Evolutionary conservation across 2,113 vertebrate species (phyloP).

Genomic region (Tachycineta bicolor): DNA sequence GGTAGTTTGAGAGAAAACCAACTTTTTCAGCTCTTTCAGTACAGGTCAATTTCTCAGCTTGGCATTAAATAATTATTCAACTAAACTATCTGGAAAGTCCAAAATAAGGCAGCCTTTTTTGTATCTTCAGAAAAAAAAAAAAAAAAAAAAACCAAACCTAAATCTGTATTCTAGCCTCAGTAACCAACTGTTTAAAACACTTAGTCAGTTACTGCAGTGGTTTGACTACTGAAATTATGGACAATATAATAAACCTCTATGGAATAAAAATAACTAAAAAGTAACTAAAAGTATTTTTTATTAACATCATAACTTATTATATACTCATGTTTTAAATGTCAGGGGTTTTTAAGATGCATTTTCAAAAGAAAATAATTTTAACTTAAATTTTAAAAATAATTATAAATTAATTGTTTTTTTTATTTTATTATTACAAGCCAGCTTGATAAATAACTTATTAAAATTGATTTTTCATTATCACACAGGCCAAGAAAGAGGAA

Average conservation of each 20-base stretch:
- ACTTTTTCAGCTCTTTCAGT: not conserved
- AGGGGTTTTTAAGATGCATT: not conserved
- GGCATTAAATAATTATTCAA: not conserved
- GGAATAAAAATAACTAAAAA: not conserved
- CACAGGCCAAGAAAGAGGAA: not conserved
- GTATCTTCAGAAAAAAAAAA: not conserved
- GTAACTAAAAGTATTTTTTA: not conserved
- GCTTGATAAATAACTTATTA: not conserved
- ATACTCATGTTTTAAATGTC: not conserved
- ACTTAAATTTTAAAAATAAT: not conserved
- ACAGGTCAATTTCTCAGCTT: not conserved
- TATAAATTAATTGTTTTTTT: accelerated
- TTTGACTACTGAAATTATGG: not conserved
- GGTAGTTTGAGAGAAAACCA: not conserved
- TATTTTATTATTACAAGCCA: not conserved
- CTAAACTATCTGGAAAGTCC: not conserved
- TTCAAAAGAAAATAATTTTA: not conserved
- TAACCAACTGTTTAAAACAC: not conserved
- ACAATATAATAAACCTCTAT: not conserved
- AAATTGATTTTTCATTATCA: not conserved
- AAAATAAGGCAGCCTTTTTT: not conserved
- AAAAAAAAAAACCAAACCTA: too few species aligned
- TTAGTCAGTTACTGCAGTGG: not conserved
- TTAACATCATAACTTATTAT: not conserved
- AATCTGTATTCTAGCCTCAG: not conserved